phyloP scores from a whole-genome alignment of 1,140 invertebrate genomes.

The Chrysopa pallens region DNA sequence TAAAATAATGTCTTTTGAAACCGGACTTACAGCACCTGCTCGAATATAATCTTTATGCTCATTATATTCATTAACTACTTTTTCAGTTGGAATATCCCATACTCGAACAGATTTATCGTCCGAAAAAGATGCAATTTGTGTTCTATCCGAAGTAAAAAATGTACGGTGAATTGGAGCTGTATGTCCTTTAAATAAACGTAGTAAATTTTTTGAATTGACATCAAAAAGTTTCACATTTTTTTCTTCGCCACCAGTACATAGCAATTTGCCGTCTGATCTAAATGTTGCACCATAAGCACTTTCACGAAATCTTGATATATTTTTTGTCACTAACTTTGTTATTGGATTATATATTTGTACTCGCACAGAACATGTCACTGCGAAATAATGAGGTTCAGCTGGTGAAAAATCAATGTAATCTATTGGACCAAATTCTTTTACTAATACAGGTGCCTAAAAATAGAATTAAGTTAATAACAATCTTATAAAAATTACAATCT shows the following conservation, averaged over 20 bases:
- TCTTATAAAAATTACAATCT: no score
- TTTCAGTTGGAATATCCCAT: slow-evolving; percentile 82
- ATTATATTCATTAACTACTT: slow-evolving; percentile 39
- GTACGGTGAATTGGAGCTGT: slow-evolving; percentile 54
- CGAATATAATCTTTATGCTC: slow-evolving; percentile 70
- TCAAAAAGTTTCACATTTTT: slow-evolving; percentile 77
- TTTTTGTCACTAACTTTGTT: slow-evolving; percentile 67
- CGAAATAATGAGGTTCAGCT: slow-evolving; percentile 70
- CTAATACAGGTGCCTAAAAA: slow-evolving; percentile 59
- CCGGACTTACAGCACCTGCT: slow-evolving; percentile 58
- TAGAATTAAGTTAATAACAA: slow-evolving; percentile 2
- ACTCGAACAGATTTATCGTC: slow-evolving; percentile 80
- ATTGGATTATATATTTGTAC: slow-evolving; percentile 86
- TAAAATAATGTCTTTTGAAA: slow-evolving; percentile 54
- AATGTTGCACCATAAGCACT: slow-evolving; percentile 74
- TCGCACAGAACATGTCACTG: slow-evolving; percentile 75
- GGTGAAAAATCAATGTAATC: slow-evolving; percentile 84
- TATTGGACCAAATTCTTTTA: slow-evolving; percentile 84
- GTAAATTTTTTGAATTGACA: slow-evolving; percentile 53
- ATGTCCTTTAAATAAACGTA: slow-evolving; percentile 54
- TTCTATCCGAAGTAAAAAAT: slow-evolving; percentile 61
- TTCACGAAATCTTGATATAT: slow-evolving; percentile 71
- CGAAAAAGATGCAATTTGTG: slow-evolving; percentile 73
- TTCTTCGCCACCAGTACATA: slow-evolving; percentile 80
- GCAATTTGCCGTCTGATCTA: slow-evolving; percentile 64